Base-by-base conservation (phyloP, 2,113 vertebrate species). In the Apus apus region DNA sequence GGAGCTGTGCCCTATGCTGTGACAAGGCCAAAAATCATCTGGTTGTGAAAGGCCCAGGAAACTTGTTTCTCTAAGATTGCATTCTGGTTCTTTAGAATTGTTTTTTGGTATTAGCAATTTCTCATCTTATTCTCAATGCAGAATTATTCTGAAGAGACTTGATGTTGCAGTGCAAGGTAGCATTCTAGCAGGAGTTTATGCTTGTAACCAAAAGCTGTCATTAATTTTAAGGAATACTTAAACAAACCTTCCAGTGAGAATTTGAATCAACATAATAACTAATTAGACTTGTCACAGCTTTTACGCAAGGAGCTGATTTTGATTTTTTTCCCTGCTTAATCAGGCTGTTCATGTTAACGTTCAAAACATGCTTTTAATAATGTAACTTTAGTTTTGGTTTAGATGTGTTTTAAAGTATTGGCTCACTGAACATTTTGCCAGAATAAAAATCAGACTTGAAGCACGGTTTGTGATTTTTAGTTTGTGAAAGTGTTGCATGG, bases 1-100 rank as follows among this genome's bases (percentile, higher is more conserved):
- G 95, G 93, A 95, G 61, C 77, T 82, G 48, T 94, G 95, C 91
- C 95, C 74, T 85, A 0, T 56, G 36, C 66, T 96, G 71, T 93
- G 87, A 90, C 87, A 80, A 76, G 89, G 78, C 93, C 77, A 79
- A 90, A 91, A 94, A 60, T 30, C 7, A 9, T 40, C 34, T 34
- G 19, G 85, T 61, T 67, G 80, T 5, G 9, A 68, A 73, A 89
- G 85, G 58, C 54, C 21, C 11, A 15, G 62, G 58, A 65, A 70
- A 76, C 70, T 54, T 79, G 66, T 87, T 89, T 67, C 46, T 82
- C 54, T 85, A 20, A 67, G 94, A 75, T 26, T 34, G 32, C 43
- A 95, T 93, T 51, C 23, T 85, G 16, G 5, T 93, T 58, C 54
- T 76, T 32, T 75, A 30, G 87, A 94, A 75, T 23, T 38, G 29